Percentiles rank a stretch among this genome's conserved stretches.
Conservation (phyloP, 2,888 invertebrate species). For the Chloroclystis v-ata region DNA sequence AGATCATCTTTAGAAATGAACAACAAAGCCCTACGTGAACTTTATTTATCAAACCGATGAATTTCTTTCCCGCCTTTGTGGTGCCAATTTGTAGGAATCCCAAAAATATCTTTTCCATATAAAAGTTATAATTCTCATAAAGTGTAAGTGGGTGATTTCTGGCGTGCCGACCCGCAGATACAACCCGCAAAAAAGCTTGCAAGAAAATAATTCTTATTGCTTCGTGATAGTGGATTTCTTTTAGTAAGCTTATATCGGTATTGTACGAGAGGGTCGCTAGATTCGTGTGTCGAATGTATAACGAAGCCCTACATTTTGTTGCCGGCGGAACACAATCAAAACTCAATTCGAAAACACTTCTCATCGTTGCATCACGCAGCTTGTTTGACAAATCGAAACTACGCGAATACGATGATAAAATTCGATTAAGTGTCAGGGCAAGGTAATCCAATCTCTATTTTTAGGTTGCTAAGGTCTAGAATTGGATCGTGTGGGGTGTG, state of each 20-base stretch:
- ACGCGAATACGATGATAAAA: constrained; percentile 30
- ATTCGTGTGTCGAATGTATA: constrained; percentile 62
- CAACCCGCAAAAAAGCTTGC: constrained; percentile 12
- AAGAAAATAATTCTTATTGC: constrained; percentile 16
- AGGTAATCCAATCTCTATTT: constrained; percentile 8
- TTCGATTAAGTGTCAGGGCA: constrained; percentile 9
- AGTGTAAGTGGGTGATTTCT: constrained; percentile 59
- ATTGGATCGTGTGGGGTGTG: constrained; percentile 8
- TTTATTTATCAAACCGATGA: neutral
- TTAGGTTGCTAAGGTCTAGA: constrained; percentile 4
- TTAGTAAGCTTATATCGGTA: constrained; percentile 4
- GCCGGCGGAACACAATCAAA: constrained; percentile 62
- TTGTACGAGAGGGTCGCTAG: constrained; percentile 38
- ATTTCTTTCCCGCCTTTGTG: constrained; percentile 13
- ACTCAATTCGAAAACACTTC: constrained; percentile 64
- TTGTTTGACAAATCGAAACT: constrained; percentile 40
- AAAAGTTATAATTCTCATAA: constrained; percentile 43
- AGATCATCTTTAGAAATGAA: too few relatives aligned
- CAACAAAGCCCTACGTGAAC: too few relatives aligned
- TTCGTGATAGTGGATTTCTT: constrained; percentile 8
- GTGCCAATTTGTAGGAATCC: constrained; percentile 21
- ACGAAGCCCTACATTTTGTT: constrained; percentile 53
- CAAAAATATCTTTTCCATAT: constrained; percentile 33
- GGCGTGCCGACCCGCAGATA: constrained; percentile 45
- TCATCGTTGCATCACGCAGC: constrained; percentile 55